phyloP scores from a whole-genome alignment of 2,888 invertebrate species.

The Anthophora plumipes region DNA sequence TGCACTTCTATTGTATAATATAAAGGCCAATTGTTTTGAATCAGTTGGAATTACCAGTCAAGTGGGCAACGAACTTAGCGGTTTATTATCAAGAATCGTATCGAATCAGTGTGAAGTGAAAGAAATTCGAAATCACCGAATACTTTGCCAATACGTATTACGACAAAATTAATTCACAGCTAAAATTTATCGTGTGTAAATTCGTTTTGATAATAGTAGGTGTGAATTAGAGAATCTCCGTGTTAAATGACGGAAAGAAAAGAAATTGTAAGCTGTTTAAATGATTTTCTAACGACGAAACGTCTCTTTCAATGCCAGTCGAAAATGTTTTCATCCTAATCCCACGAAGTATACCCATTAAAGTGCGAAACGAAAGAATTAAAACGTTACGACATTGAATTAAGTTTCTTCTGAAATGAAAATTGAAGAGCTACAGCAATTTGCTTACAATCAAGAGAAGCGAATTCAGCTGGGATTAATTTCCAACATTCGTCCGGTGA shows the following conservation, averaged over 20 bases:
- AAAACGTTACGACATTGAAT: conserved; percentile 15
- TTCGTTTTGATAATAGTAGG: too few relatives aligned
- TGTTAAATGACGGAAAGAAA: background rate
- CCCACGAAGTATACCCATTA: background rate
- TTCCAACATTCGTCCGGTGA: conserved; percentile 6
- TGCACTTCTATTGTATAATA: too few relatives aligned
- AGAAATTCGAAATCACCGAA: too few relatives aligned
- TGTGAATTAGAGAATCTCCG: background rate
- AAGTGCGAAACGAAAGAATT: conserved; percentile 15
- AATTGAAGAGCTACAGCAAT: conserved; percentile 30
- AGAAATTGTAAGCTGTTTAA: background rate
- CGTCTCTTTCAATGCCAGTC: background rate
- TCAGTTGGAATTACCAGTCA: too few relatives aligned
- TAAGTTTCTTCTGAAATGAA: background rate
- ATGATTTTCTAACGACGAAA: background rate
- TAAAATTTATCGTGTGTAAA: too few relatives aligned
- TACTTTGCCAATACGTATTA: too few relatives aligned
- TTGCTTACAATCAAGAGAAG: conserved; percentile 41
- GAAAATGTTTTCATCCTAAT: background rate
- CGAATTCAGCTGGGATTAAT: conserved; percentile 31
- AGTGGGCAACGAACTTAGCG: too few relatives aligned
- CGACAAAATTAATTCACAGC: too few relatives aligned
- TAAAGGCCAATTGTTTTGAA: too few relatives aligned
- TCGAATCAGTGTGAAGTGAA: too few relatives aligned
- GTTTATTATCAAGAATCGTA: too few relatives aligned